Evolutionary conservation across 1,140 invertebrate genomes (phyloP).

Genomic region (Microplitis mediator): DNA sequence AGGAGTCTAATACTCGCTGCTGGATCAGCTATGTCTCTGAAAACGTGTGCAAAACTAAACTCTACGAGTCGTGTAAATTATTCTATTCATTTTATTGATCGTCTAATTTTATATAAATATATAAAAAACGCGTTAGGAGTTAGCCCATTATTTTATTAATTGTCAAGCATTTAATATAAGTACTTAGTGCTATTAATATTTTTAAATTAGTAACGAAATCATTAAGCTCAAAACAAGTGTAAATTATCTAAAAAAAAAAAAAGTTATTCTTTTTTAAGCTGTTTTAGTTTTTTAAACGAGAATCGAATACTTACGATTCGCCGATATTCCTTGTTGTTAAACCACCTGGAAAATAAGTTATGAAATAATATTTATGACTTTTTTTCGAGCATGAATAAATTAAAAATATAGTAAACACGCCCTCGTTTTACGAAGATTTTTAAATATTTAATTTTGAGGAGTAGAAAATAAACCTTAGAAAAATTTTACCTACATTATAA

Average conservation of each 20-base stretch:
- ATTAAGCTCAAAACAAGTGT: neutral
- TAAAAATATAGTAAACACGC: no score
- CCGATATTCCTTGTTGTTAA: constrained; percentile 51
- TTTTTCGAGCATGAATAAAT: neutral
- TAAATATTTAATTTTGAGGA: neutral
- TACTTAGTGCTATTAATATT: neutral
- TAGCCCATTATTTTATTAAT: no score
- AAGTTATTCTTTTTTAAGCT: constrained; percentile 4
- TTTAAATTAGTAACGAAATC: no score
- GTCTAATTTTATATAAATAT: neutral
- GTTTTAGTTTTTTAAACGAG: neutral
- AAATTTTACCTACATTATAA: no score
- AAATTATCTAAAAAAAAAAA: neutral
- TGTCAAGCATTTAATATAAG: no score
- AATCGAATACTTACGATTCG: constrained; percentile 57
- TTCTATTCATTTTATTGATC: neutral
- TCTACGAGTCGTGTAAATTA: neutral
- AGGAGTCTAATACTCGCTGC: constrained; percentile 58
- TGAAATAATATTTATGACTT: constrained; percentile 12
- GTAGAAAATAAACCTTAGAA: no score
- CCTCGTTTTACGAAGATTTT: neutral
- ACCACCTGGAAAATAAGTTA: constrained; percentile 45
- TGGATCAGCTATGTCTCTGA: constrained; percentile 58
- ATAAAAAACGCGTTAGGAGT: no score
- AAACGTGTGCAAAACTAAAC: constrained; percentile 36